Evolutionary conservation across 1,140 invertebrate genomes (phyloP).

Genomic region (Diorhabda carinulata): DNA sequence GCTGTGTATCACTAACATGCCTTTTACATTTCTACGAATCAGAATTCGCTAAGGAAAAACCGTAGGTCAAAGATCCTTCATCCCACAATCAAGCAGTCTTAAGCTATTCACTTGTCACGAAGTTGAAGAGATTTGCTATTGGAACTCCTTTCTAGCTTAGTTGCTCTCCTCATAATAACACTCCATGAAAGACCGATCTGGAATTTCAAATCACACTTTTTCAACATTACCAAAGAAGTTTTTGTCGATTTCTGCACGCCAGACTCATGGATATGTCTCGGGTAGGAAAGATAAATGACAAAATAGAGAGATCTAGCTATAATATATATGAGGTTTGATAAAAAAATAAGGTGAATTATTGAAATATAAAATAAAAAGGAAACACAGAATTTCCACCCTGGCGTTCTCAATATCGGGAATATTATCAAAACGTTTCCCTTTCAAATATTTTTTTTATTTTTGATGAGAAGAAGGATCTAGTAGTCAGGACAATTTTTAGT

Average conservation of each 20-base stretch:
- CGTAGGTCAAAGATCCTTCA: slow-evolving; percentile 3
- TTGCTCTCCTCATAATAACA: not conserved
- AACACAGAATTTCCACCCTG: no score
- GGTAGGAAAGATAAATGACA: not conserved
- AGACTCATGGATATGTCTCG: not conserved
- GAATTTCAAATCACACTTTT: not conserved
- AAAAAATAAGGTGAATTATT: no score
- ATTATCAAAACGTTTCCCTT: no score
- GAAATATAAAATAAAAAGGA: no score
- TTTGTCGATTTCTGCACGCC: slow-evolving; percentile 2
- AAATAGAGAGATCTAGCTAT: no score
- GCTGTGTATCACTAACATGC: not conserved
- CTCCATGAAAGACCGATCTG: slow-evolving; percentile 7
- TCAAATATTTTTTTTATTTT: no score
- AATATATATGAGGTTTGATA: no score
- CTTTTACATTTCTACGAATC: not conserved
- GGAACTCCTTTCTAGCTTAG: slow-evolving; percentile 3
- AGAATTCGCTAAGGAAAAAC: slow-evolving; percentile 2
- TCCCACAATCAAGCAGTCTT: slow-evolving; percentile 11
- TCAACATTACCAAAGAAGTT: slow-evolving; percentile 1
- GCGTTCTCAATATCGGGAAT: no score
- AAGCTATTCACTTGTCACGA: slow-evolving; percentile 2
- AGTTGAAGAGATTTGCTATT: slow-evolving; percentile 4
- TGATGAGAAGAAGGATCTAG: no score
- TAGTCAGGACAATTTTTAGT: no score